phyloP scores from a whole-genome alignment of 1,140 invertebrate genomes.

The Ectropis grisescens region DNA sequence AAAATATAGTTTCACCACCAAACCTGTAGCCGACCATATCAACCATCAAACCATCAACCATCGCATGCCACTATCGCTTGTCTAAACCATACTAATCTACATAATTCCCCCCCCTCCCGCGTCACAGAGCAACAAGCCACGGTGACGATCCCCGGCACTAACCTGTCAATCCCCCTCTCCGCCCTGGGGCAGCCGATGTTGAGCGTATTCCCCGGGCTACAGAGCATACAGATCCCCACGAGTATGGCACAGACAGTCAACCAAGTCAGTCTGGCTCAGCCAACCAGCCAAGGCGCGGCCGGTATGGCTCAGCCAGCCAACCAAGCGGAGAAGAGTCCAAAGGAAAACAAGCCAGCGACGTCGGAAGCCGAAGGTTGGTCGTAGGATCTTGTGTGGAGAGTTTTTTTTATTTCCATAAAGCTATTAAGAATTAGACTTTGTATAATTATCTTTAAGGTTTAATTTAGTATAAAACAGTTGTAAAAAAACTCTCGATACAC shows the following conservation, averaged over 20 bases:
- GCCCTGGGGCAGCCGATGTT: slow-evolving; percentile 29
- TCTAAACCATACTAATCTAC: slow-evolving; percentile 52
- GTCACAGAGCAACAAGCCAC: slow-evolving; percentile 66
- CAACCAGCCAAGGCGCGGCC: no score
- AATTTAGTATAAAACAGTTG: no score
- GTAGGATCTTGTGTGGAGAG: slow-evolving; percentile 6
- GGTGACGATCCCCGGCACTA: slow-evolving; percentile 71
- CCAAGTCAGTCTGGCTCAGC: no score
- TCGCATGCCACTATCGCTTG: no score
- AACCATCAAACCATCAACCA: no score
- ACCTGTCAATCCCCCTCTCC: slow-evolving; percentile 64
- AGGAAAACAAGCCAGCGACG: slow-evolving; percentile 27
- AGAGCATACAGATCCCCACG: slow-evolving; percentile 43
- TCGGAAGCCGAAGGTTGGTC: slow-evolving; percentile 37
- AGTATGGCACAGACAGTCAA: no score
- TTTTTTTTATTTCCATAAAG: slow-evolving; percentile 6
- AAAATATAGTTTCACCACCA: no score
- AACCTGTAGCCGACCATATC: no score
- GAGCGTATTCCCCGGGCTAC: slow-evolving; percentile 41
- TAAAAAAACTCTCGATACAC: no score
- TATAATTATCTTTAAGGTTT: neutral
- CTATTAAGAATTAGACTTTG: neutral
- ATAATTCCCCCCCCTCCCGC: slow-evolving; percentile 30
- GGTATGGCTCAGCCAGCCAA: no score
- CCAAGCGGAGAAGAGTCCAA: slow-evolving; percentile 9